Conservation (phyloP, 2,113 vertebrate species). For the Pelobates fuscus region DNA sequence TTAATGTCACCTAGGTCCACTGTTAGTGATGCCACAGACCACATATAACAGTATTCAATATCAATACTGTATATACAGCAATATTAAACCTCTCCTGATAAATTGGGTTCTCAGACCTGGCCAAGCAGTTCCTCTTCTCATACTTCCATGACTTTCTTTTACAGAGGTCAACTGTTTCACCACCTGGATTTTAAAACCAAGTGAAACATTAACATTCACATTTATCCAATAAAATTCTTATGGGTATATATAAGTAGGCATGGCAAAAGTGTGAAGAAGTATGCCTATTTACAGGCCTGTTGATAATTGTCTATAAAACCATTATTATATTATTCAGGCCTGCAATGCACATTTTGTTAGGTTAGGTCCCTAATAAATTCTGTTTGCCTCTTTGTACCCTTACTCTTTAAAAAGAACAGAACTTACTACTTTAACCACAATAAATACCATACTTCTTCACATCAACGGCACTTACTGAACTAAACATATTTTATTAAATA, state of each 20-base stretch:
- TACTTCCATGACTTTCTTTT: too few relatives aligned
- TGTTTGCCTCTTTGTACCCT: not conserved
- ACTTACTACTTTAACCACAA: not conserved
- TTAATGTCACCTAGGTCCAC: too few relatives aligned
- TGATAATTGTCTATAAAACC: not conserved
- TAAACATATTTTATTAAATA: not conserved
- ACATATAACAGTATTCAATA: too few relatives aligned
- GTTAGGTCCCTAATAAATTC: not conserved
- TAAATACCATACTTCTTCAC: not conserved
- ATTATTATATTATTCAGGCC: not conserved
- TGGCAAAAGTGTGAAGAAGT: not conserved
- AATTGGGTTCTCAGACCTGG: too few relatives aligned
- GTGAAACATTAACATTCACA: not conserved
- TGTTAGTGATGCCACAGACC: too few relatives aligned
- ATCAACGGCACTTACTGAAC: not conserved
- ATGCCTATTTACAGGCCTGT: not conserved
- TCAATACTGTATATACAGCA: too few relatives aligned
- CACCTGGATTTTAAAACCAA: not conserved
- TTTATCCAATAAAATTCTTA: not conserved
- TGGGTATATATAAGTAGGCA: not conserved
- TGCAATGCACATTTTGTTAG: not conserved
- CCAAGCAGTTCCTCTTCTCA: too few relatives aligned
- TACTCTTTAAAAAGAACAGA: not conserved
- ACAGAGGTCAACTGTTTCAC: too few relatives aligned
- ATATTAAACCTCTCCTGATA: too few relatives aligned